Conservation (phyloP, 1,140 invertebrate genomes). For the Sycophila sp. region DNA sequence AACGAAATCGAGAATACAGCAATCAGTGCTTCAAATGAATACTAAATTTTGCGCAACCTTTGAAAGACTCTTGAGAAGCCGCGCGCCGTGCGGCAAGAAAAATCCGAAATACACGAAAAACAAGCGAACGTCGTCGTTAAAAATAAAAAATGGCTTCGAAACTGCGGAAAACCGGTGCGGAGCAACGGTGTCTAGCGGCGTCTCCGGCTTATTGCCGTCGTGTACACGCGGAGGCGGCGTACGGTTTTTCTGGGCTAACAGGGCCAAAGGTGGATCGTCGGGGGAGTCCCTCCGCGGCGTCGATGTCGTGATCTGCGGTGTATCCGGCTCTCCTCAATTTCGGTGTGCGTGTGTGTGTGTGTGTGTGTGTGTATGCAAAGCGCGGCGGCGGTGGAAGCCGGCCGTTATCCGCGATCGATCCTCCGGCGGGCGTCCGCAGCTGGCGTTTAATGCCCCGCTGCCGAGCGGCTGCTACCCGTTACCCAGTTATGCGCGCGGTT, state of each 20-base stretch:
- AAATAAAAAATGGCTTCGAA: too few relatives aligned
- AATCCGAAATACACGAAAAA: too few relatives aligned
- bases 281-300: too few relatives aligned
- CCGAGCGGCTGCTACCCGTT: conserved; percentile 54
- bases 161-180: not conserved
- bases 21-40: too few relatives aligned
- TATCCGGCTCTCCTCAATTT: too few relatives aligned
- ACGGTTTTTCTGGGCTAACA: conserved; percentile 21
- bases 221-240: conserved; percentile 2
- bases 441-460: conserved; percentile 49
- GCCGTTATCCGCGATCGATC: conserved; percentile 30
- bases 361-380: not conserved
- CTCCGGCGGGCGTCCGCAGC: conserved; percentile 37
- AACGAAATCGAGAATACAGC: too few relatives aligned
- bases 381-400: too few relatives aligned
- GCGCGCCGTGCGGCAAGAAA: too few relatives aligned
- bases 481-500: conserved; percentile 61
- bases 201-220: not conserved
- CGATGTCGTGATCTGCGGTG: conserved; percentile 1
- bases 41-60: too few relatives aligned
- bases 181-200: conserved; percentile 14
- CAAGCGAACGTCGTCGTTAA: too few relatives aligned
- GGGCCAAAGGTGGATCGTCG: not conserved
- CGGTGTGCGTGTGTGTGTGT: not conserved
- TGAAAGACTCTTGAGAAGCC: too few relatives aligned